These are phyloP conservation scores for Rhagologus leucostigma DNA, from an alignment of 2,113 vertebrate genomes.

Conservation along the genomic window DNA sequence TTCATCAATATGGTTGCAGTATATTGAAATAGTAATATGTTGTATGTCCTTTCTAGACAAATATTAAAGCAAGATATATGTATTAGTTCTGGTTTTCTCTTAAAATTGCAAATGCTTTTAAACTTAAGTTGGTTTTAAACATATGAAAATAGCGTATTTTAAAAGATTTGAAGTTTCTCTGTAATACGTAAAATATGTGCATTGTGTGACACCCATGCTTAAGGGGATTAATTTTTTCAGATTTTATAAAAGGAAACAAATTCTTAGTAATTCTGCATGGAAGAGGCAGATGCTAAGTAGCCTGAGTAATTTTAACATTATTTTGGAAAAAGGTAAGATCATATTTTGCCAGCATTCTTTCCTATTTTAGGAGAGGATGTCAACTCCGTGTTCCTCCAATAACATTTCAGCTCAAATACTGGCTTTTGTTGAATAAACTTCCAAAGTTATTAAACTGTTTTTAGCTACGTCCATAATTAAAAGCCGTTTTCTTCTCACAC, in stretches of 20 bases:
- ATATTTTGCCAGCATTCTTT: not conserved
- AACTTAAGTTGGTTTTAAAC: not conserved
- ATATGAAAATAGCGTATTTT: not conserved
- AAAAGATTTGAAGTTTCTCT: not conserved
- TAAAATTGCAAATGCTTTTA: not conserved
- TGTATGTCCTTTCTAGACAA: not conserved
- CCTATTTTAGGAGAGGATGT: not conserved
- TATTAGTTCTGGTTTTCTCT: not conserved
- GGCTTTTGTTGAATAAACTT: not conserved
- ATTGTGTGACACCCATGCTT: not conserved
- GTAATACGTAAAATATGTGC: not conserved
- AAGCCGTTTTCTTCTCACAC: not conserved
- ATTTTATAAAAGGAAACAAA: not conserved
- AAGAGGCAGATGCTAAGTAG: not conserved
- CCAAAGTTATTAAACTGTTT: not conserved
- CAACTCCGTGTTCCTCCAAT: not conserved
- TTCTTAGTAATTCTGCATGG: not conserved
- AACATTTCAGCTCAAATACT: not conserved
- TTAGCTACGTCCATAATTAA: not conserved
- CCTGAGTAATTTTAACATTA: not conserved
- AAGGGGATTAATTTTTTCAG: not conserved
- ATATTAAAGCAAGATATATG: not conserved
- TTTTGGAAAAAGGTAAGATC: not conserved
- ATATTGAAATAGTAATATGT: not conserved
- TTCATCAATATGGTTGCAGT: not conserved